Evolutionary conservation across 2,113 vertebrate genomes (phyloP).

Genomic region (Crocuta crocuta): DNA sequence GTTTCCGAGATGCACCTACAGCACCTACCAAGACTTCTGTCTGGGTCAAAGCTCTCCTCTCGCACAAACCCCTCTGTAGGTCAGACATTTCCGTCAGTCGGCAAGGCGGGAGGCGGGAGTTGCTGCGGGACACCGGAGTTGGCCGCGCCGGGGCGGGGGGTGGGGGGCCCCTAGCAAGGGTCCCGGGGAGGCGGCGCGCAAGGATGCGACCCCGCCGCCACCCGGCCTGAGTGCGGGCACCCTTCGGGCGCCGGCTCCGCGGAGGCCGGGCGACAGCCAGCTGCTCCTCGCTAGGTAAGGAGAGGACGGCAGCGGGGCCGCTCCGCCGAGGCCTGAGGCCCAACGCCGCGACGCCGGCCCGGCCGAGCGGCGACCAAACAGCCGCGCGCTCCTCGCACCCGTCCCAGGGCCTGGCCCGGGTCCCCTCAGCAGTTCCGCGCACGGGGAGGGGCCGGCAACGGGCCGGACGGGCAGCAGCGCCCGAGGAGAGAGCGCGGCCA

Average conservation of each 20-base stretch:
- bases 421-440: constrained; percentile 18
- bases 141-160: not conserved
- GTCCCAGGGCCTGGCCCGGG: not conserved
- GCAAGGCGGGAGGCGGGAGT: not conserved
- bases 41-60: not conserved
- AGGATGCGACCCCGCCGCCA: constrained; percentile 30
- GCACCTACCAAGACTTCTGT: not conserved
- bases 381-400: not conserved
- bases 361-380: not conserved
- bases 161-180: not conserved
- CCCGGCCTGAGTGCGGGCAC: not conserved
- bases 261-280: not conserved
- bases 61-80: not conserved
- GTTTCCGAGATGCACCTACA: not conserved
- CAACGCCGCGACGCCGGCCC: not conserved
- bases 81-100: not conserved
- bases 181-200: not conserved
- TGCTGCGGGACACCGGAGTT: not conserved
- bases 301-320: not conserved
- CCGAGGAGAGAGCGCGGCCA: constrained; percentile 23
- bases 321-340: not conserved
- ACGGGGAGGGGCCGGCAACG: constrained; percentile 55
- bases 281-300: not conserved
- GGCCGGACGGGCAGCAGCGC: constrained; percentile 43
- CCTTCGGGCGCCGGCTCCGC: not conserved